Conservation (phyloP, 2,113 vertebrate genomes). For the Apistogramma diplotaenia region DNA sequence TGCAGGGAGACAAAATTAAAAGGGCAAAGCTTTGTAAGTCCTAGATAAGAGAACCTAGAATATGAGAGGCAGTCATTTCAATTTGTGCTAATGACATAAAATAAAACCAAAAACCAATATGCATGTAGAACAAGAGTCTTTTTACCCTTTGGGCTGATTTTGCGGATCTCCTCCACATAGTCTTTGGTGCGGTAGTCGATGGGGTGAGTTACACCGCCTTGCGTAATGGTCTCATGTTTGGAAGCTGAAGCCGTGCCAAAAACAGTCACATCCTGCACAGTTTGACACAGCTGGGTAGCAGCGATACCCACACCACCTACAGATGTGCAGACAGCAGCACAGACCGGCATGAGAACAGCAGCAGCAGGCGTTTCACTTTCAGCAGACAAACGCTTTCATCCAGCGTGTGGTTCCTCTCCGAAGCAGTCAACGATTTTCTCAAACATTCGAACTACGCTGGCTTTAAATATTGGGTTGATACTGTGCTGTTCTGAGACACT, state of each 20-base stretch:
- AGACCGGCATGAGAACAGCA: neutral
- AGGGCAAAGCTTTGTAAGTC: neutral
- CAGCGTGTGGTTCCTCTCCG: neutral
- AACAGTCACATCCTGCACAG: conserved; percentile 87
- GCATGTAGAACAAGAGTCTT: neutral
- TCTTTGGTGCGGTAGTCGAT: conserved; percentile 91
- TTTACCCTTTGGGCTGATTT: conserved; percentile 89
- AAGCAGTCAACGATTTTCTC: neutral
- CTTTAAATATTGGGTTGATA: neutral
- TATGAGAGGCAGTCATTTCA: neutral
- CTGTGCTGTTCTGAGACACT: neutral
- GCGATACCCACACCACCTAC: conserved; percentile 93
- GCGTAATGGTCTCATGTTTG: conserved; percentile 87
- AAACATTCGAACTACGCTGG: neutral
- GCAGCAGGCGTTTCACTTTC: neutral
- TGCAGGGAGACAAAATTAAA: conserved; percentile 45
- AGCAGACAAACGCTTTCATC: neutral
- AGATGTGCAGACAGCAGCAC: conserved; percentile 8
- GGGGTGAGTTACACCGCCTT: conserved; percentile 86
- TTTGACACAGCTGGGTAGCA: conserved; percentile 90
- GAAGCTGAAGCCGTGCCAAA: conserved; percentile 91
- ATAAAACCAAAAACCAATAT: neutral
- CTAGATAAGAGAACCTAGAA: neutral
- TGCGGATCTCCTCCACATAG: conserved; percentile 87
- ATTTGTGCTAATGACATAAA: neutral